Conservation (phyloP, 2,797 vertebrate species). For the Brotogeris chrysoptera region DNA sequence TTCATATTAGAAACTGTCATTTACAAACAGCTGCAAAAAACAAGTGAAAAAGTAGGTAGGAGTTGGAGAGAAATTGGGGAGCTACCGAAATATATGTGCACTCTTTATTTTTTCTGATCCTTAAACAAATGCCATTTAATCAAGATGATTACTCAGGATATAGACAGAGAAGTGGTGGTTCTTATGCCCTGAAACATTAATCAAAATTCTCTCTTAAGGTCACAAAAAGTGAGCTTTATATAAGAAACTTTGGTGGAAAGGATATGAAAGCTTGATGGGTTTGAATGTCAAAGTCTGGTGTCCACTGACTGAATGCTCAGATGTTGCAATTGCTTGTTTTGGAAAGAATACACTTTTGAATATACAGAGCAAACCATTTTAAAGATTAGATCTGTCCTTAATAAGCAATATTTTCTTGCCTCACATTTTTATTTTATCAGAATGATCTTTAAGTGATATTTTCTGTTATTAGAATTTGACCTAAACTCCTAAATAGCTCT, state of each 20-base stretch:
- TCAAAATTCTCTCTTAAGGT: background rate
- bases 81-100: background rate
- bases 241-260: conserved; percentile 2
- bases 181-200: background rate
- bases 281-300: conserved; percentile 67
- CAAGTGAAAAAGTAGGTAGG: background rate
- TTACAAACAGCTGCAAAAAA: background rate
- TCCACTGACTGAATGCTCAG: conserved; percentile 48
- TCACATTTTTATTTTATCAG: conserved; percentile 51
- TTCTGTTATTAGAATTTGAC: conserved; percentile 55
- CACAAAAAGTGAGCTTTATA: background rate
- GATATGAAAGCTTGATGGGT: conserved; percentile 8
- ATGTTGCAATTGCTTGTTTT: conserved; percentile 74
- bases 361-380: conserved; percentile 41
- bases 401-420: conserved; percentile 58
- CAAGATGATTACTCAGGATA: background rate
- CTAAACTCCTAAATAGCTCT: conserved; percentile 68
- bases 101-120: background rate
- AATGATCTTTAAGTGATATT: conserved; percentile 61
- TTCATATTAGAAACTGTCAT: background rate
- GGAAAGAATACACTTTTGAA: conserved; percentile 49
- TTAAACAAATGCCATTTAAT: background rate
- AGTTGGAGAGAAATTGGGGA: background rate
- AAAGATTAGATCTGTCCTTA: conserved; percentile 53
- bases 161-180: background rate